phyloP scores from a whole-genome alignment of 2,888 invertebrate species.

The Hanleya hanleyi region DNA sequence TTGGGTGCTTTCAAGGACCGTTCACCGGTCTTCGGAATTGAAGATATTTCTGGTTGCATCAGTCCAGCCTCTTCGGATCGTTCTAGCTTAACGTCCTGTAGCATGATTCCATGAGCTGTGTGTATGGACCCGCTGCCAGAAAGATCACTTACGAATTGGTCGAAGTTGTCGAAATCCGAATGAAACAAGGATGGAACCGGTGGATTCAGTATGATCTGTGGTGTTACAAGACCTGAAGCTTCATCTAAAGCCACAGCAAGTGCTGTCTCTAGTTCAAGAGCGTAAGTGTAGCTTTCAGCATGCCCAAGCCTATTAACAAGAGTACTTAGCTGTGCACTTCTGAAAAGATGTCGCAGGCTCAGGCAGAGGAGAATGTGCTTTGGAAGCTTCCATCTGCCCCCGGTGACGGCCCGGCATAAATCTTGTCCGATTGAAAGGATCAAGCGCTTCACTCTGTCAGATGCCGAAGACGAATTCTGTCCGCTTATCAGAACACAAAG shows the following conservation, averaged over 20 bases:
- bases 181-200: background rate
- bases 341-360: constrained; percentile 4
- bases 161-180: no score
- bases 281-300: constrained; percentile 7
- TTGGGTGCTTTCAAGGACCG: background rate
- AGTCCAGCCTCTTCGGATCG: background rate
- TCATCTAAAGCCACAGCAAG: background rate
- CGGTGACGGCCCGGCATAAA: constrained; percentile 3
- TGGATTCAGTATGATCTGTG: background rate
- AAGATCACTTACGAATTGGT: background rate
- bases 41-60: background rate
- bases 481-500: background rate
- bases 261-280: constrained; percentile 23
- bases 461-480: background rate
- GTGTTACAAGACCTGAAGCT: background rate
- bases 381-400: constrained; percentile 22
- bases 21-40: constrained; percentile 7
- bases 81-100: constrained; percentile 15
- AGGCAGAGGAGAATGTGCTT: constrained; percentile 24
- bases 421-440: background rate
- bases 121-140: constrained; percentile 4
- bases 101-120: constrained; percentile 25
- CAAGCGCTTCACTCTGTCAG: background rate
- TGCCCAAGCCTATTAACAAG: constrained; percentile 16
- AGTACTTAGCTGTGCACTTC: constrained; percentile 12